Evolutionary conservation across 2,797 vertebrate species (phyloP), one percentile per base, ranked within the genome.

Genomic region (Margarornis squamiger): DNA sequence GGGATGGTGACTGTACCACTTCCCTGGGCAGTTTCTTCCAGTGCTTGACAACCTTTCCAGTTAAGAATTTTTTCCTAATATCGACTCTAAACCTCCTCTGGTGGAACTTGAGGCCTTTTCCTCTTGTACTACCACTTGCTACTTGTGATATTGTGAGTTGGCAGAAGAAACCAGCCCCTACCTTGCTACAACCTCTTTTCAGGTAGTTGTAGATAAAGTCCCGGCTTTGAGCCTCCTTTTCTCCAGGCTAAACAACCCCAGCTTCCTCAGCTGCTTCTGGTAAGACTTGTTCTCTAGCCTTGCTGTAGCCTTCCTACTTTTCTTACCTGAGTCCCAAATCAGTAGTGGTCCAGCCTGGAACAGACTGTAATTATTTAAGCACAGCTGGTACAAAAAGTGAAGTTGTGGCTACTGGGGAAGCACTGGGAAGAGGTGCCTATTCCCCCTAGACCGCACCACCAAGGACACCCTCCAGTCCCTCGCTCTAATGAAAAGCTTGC

Each of bases 401-500:
- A 65, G 27, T 3, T 75, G 26, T 86, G 66, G 16, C 34, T 90
- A 8, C 41, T 15, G 26, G 67, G 59, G 34, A 70, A 63, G 59
- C 7, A 0, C 21, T 75, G 62, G 58, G 39, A 55, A 63, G 70
- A 34, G n/a, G 4, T 76, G 14, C 12, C 23, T 57, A 24, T 34
- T 43, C 10, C 11, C 9, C 7, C n/a, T 39, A 19, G 46, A 30
- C 10, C 0, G 1, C 15, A 34, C 14, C 29, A 38, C 36, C 65
- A 36, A 38, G 49, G 58, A 11, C 12, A 2, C 0, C 1, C 7
- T 52, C 27, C 51, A 7, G 4, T 16, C 18, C 67, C 13, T 14
- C 0, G 0, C 34, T 57, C 59, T 77, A 67, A 49, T 1, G 4
- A 30, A 78, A 90, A 17, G 5, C 32, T 46, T 67, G 41, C 45